phyloP scores from a whole-genome alignment of 2,113 vertebrate species.

The Chaetodon auriga region DNA sequence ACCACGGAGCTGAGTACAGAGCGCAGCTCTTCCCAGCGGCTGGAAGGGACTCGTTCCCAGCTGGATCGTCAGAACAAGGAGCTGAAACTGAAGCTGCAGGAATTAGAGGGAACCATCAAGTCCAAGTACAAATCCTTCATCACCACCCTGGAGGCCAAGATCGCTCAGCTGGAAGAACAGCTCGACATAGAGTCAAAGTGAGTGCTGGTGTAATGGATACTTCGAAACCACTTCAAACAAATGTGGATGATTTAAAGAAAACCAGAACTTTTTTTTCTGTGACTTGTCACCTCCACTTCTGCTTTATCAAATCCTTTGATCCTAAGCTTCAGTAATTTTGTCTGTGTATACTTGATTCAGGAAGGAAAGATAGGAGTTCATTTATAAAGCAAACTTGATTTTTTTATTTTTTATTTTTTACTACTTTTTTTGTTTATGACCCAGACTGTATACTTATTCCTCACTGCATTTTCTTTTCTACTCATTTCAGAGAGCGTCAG shows the following conservation, averaged over 20 bases:
- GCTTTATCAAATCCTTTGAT: not conserved
- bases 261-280: not conserved
- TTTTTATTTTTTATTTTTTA: too few relatives aligned
- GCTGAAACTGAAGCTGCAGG: slow-evolving; percentile 93
- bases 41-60: slow-evolving; percentile 92
- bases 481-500: slow-evolving; percentile 88
- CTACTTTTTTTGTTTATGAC: too few relatives aligned
- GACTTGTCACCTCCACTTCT: not conserved
- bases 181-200: slow-evolving; percentile 93
- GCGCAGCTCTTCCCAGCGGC: slow-evolving; percentile 90
- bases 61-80: slow-evolving; percentile 97
- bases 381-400: not conserved
- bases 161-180: slow-evolving; percentile 93
- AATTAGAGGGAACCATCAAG: slow-evolving; percentile 91
- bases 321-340: not conserved
- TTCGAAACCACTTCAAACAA: not conserved
- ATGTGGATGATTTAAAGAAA: not conserved
- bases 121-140: slow-evolving; percentile 93
- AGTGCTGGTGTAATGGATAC: slow-evolving; percentile 23
- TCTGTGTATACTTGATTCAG: not conserved
- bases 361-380: not conserved
- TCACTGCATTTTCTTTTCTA: not conserved
- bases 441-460: not conserved
- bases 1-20: slow-evolving; percentile 90
- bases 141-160: slow-evolving; percentile 91